Conservation (phyloP, 2,797 vertebrate genomes). For the Vipera latastei region DNA sequence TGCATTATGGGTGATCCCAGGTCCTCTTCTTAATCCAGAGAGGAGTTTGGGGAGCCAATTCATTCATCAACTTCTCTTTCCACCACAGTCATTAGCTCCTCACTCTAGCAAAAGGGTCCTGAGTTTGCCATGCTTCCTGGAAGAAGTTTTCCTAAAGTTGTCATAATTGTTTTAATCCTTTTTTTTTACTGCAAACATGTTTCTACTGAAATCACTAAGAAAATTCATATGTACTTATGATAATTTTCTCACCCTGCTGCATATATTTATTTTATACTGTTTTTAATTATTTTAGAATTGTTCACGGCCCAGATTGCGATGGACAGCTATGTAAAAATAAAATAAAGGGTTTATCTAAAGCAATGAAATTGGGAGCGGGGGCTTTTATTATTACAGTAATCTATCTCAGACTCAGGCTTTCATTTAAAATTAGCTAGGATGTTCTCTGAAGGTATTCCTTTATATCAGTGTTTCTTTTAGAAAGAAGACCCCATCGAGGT, state of each 20-base stretch:
- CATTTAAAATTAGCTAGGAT: neutral
- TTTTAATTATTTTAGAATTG: neutral
- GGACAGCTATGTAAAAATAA: neutral
- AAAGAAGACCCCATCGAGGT: neutral
- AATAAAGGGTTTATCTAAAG: neutral
- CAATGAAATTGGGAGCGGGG: neutral
- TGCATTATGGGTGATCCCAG: neutral
- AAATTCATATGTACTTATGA: neutral
- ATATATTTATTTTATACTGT: neutral
- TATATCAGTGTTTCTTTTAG: neutral
- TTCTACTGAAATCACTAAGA: neutral
- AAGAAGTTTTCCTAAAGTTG: neutral
- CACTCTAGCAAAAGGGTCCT: neutral
- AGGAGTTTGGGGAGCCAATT: neutral
- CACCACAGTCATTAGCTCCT: neutral
- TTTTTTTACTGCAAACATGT: neutral
- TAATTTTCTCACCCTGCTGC: neutral
- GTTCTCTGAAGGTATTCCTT: neutral
- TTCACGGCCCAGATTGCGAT: neutral
- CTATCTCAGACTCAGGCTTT: neutral
- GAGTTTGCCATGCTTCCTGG: neutral
- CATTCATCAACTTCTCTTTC: neutral
- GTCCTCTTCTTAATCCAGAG: neutral
- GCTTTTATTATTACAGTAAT: neutral
- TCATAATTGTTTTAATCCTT: neutral